These are phyloP conservation scores for Apis dorsata DNA, from an alignment of 1,140 invertebrate species.

Conservation along the genomic window DNA sequence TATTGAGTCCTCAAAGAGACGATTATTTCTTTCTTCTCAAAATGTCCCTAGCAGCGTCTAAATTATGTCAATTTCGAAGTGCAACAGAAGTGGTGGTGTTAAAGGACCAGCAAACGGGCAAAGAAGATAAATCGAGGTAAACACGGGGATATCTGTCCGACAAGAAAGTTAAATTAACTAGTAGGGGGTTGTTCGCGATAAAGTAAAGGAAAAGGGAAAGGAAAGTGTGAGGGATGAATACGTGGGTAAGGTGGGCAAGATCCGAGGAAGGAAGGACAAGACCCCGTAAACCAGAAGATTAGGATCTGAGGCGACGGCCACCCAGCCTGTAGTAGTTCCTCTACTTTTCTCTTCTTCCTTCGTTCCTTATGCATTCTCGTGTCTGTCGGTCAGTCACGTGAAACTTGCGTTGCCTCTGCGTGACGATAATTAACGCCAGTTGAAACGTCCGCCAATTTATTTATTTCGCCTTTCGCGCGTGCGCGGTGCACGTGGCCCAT, in stretches of 20 bases:
- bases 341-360: slow-evolving; percentile 55
- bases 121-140: no score
- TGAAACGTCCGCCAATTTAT: slow-evolving; percentile 68
- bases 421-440: slow-evolving; percentile 73
- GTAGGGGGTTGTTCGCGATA: slow-evolving; percentile 7
- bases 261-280: slow-evolving; percentile 65
- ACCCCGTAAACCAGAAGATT: slow-evolving; percentile 76
- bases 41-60: no score
- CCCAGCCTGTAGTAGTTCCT: slow-evolving; percentile 73
- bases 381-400: slow-evolving; percentile 50
- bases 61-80: no score
- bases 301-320: slow-evolving; percentile 75
- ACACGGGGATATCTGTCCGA: neutral
- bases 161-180: neutral
- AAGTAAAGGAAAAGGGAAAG: neutral
- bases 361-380: slow-evolving; percentile 37
- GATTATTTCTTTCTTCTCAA: no score
- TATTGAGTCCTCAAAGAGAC: no score
- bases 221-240: slow-evolving; percentile 51
- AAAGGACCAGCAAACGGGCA: no score
- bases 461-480: slow-evolving; percentile 67
- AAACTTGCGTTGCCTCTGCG: slow-evolving; percentile 53
- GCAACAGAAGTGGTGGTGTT: no score
- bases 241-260: slow-evolving; percentile 54
- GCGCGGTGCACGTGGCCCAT: slow-evolving; percentile 25